Base-by-base conservation (phyloP, 2,113 vertebrate species). In the Gila orcuttii region DNA sequence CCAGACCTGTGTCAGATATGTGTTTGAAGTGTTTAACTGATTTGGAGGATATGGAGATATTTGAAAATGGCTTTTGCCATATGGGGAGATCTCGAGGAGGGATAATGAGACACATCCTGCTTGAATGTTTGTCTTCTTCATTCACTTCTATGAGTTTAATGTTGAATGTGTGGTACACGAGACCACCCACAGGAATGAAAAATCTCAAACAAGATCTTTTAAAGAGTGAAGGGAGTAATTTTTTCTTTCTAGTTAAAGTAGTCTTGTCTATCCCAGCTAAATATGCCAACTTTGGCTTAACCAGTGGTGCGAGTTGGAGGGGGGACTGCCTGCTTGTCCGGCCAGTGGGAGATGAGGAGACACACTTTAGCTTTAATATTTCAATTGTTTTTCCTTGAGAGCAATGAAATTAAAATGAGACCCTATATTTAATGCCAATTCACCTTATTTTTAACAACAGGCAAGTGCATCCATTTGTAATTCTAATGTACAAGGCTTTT, bases 1-100 rank as follows among this genome's bases (percentile, higher is more conserved):
- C 77, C 82, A 64, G 36, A 84, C 64, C 83, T 39, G 45, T n/a
- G 47, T 85, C 87, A 88, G 59, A 81, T 75, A 45, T 79, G 74
- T 76, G 74, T 78, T 68, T 83, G 74, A 57, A 62, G 76, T 31
- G 82, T 79, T 83, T 79, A 17, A 33, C 23, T 79, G 77, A 52
- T 82, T 82, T 10, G 69, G 79, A 55, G 59, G 79, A 75, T 62
- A 73, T 55, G 39, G 59, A 85, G 59, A 66, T 83, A 50, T 85
- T 75, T 79, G 33, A 59, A 79, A 59, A 79, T 36, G 76, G 62
- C 42, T 71, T 79, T 85, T 47, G 77, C 75, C n/a, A 28, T 42
- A 47, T 66, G 64, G 23, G 60, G 33, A 79, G 47, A 60, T 36
- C 66, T 60, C 13, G 42, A 31, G 21, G 33, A n/a, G n/a, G 47